phyloP scores from a whole-genome alignment of 53 echinoderm and acorn worm genomes.

The Luidia sarsii region DNA sequence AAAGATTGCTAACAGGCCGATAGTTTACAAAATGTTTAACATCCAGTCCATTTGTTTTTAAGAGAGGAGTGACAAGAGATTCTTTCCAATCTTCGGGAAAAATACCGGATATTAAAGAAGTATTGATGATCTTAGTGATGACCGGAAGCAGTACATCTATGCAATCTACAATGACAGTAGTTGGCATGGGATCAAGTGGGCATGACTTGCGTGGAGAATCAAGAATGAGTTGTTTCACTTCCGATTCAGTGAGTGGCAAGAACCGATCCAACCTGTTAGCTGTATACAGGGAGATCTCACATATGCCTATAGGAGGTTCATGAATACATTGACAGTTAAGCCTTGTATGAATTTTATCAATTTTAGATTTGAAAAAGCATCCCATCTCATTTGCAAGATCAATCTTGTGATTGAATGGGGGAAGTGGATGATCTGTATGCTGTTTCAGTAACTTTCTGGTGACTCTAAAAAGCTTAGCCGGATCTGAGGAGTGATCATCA shows the following conservation, averaged over 20 bases:
- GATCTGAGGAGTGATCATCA: slow-evolving; percentile 16
- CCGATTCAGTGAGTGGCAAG: slow-evolving; percentile 5
- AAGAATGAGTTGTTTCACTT: not conserved
- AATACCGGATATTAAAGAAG: not conserved
- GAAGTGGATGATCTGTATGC: not conserved
- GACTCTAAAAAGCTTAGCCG: not conserved
- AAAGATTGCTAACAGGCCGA: not conserved
- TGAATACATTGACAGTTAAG: not conserved
- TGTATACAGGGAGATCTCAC: not conserved
- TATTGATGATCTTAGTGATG: slow-evolving; percentile 19
- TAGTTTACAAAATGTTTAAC: not conserved
- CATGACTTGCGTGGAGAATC: not conserved
- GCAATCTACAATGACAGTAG: slow-evolving; percentile 26
- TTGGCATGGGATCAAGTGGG: slow-evolving; percentile 26
- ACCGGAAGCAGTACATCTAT: slow-evolving; percentile 10
- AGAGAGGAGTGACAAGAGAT: not conserved
- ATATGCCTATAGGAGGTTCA: not conserved
- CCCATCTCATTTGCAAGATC: slow-evolving; percentile 10
- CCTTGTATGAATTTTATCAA: not conserved
- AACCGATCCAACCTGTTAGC: not conserved
- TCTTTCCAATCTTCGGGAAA: not conserved
- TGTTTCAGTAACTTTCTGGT: not conserved
- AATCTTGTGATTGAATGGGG: not conserved
- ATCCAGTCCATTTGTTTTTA: not conserved
- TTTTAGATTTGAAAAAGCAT: not conserved